Evolutionary conservation across 2,113 vertebrate species (phyloP).

Genomic region (Elachura formosa): DNA sequence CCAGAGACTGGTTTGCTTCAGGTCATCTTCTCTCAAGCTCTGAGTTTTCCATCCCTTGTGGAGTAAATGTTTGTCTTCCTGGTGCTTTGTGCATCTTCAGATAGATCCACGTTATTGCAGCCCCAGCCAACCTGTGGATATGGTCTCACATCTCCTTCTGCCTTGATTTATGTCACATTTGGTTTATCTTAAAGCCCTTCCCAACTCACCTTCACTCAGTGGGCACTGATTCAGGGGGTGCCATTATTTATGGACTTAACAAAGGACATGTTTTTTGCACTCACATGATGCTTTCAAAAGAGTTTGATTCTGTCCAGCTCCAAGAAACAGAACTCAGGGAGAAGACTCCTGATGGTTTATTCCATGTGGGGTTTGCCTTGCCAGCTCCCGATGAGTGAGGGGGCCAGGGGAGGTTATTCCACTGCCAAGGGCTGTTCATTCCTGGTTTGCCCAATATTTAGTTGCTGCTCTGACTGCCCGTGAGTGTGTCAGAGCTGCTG

Average conservation of each 20-base stretch:
- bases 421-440: accelerated
- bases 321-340: neutral
- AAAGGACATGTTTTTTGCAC: neutral
- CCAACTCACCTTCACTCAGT: neutral
- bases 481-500: neutral
- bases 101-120: neutral
- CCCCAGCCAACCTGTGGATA: neutral
- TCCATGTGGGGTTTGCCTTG: neutral
- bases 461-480: neutral
- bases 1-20: neutral
- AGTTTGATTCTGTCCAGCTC: neutral
- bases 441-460: neutral
- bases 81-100: neutral
- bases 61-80: neutral
- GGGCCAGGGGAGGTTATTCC: neutral
- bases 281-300: neutral
- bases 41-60: neutral
- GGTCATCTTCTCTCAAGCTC: neutral
- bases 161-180: neutral
- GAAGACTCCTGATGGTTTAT: neutral
- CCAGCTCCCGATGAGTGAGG: neutral
- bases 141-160: neutral
- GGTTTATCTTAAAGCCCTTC: neutral
- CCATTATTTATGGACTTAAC: neutral
- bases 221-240: neutral